phyloP scores from a whole-genome alignment of 2,797 vertebrate genomes.

The Halcyon chelicuti region DNA sequence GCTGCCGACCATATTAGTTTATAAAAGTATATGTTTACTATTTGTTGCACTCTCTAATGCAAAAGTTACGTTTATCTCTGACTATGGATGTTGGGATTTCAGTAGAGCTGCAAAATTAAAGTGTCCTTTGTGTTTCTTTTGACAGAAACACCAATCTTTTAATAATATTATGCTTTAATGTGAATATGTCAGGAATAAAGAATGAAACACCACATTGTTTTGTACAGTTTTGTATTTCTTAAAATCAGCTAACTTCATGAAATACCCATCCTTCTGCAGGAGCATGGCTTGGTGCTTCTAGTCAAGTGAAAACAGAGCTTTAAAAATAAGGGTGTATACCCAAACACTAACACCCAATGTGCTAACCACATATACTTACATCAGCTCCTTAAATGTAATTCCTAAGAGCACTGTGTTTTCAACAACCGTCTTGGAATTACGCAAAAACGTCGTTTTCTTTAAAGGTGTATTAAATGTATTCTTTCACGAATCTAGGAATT shows the following conservation, averaged over 20 bases:
- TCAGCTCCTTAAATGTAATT: slow-evolving; percentile 20
- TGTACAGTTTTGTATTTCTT: background rate
- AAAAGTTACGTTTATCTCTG: slow-evolving; percentile 79
- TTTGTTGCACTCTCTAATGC: slow-evolving; percentile 70
- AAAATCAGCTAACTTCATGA: slow-evolving; percentile 37
- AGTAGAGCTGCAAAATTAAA: slow-evolving; percentile 45
- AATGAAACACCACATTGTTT: background rate
- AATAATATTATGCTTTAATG: slow-evolving; percentile 14
- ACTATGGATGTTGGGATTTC: slow-evolving; percentile 82
- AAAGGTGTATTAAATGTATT: slow-evolving; percentile 48
- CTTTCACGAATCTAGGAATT: slow-evolving; percentile 45
- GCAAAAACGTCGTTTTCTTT: slow-evolving; percentile 14
- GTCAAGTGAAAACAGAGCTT: slow-evolving; percentile 6
- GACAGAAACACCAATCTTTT: background rate
- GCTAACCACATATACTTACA: background rate
- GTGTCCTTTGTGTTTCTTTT: slow-evolving; percentile 1
- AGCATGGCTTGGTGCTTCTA: slow-evolving; percentile 17
- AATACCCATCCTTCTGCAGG: slow-evolving; percentile 48
- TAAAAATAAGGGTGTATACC: slow-evolving; percentile 34
- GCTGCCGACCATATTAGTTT: slow-evolving; percentile 80
- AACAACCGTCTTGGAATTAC: slow-evolving; percentile 35
- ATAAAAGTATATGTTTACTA: slow-evolving; percentile 69
- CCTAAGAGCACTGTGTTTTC: slow-evolving; percentile 46
- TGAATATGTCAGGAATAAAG: background rate
- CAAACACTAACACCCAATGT: background rate